Conservation (phyloP, 30 jellyfish, hydroid and myxozoan species). For the Pseudorhiza aurosa region DNA sequence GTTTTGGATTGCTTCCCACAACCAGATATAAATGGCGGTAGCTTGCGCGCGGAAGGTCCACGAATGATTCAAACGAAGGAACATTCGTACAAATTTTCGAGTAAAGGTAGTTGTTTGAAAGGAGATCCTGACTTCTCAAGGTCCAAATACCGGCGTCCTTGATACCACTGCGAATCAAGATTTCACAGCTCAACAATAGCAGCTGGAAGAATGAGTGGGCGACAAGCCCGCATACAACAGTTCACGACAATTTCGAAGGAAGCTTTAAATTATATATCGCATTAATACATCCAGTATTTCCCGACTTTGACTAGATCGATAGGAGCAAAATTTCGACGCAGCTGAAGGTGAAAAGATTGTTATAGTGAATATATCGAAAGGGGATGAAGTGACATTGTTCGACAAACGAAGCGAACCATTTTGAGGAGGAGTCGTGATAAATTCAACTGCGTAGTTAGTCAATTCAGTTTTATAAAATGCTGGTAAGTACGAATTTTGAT, state of each 20-base stretch:
- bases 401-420: background rate
- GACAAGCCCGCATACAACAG: conserved; percentile 78
- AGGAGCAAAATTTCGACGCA: background rate
- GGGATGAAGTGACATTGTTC: background rate
- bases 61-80: background rate
- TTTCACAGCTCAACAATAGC: conserved; percentile 62
- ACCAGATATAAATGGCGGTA: background rate
- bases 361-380: background rate
- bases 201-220: conserved; percentile 90
- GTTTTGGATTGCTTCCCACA: background rate
- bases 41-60: background rate
- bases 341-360: too few relatives aligned
- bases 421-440: conserved; percentile 9
- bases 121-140: background rate
- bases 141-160: background rate
- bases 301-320: background rate
- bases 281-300: background rate
- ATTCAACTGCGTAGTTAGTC: background rate
- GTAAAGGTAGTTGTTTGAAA: too few relatives aligned
- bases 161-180: conserved; percentile 47
- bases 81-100: too few relatives aligned
- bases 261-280: conserved; percentile 10
- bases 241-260: conserved; percentile 33
- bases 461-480: background rate
- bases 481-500: conserved; percentile 6